Evolutionary conservation across 2,888 invertebrate species (phyloP).

Genomic region (Liodrosophila aerea): DNA sequence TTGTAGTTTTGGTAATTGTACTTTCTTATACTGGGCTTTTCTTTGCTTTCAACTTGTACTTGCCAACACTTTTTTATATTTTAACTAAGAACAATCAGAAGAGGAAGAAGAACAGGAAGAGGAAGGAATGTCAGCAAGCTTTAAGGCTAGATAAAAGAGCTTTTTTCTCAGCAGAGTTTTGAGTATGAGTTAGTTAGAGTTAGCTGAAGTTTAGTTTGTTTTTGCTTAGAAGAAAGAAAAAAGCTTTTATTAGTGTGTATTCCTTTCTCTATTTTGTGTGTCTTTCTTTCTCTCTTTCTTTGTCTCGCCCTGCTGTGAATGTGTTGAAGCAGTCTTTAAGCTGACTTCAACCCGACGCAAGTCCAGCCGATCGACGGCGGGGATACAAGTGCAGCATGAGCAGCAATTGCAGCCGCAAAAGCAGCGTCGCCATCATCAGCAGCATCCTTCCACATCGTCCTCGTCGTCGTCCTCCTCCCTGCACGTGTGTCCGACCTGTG

Average conservation of each 20-base stretch:
- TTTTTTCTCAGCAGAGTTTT: too few species aligned
- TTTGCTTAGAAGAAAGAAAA: too few species aligned
- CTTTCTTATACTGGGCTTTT: constrained; percentile 38
- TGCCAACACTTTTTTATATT: constrained; percentile 15
- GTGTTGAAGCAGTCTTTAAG: constrained; percentile 29
- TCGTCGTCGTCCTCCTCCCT: constrained; percentile 23
- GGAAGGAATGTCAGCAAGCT: background rate
- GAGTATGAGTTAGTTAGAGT: too few species aligned
- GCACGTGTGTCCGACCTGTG: constrained; percentile 66
- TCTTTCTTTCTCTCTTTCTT: background rate
- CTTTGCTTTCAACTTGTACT: constrained; percentile 55
- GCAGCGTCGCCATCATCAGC: background rate
- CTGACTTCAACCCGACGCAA: constrained; percentile 33
- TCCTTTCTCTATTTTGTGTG: too few species aligned
- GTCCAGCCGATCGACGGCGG: constrained; percentile 44
- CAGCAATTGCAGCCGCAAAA: constrained; percentile 9
- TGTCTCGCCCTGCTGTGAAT: constrained; percentile 12
- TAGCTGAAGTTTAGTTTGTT: background rate
- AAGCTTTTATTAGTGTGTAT: background rate
- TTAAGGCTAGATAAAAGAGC: background rate
- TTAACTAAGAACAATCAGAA: background rate
- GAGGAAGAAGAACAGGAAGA: constrained; percentile 1
- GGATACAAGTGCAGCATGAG: constrained; percentile 26
- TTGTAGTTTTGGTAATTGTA: constrained; percentile 52
- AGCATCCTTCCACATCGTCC: constrained; percentile 13